Conservation (phyloP, 2,113 vertebrate genomes). For the Mesembrinibis cayennensis region DNA sequence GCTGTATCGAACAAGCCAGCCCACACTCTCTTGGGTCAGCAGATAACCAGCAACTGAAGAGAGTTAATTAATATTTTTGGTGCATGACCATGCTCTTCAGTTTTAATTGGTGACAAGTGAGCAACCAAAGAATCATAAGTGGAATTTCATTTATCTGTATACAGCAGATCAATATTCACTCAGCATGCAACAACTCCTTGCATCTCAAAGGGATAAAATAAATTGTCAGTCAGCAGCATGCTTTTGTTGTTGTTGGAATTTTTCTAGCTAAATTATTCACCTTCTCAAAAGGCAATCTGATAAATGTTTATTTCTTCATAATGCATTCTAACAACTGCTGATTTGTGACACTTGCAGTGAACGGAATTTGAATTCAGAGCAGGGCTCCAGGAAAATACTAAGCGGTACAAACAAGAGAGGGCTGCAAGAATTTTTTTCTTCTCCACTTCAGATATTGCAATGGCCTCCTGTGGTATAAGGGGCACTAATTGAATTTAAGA, state of each 20-base stretch:
- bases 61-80: constrained; percentile 37
- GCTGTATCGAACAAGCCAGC: background rate
- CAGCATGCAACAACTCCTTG: constrained; percentile 52
- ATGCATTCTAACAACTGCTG: constrained; percentile 64
- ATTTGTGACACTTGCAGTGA: constrained; percentile 54
- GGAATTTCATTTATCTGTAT: constrained; percentile 71
- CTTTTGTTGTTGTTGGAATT: constrained; percentile 57
- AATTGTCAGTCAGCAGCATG: constrained; percentile 69
- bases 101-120: constrained; percentile 72
- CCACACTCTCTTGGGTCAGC: background rate
- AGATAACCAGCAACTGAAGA: background rate
- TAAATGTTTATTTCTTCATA: constrained; percentile 78
- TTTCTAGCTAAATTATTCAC: constrained; percentile 70
- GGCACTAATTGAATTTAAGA: constrained; percentile 71
- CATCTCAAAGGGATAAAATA: constrained; percentile 67
- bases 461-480: constrained; percentile 28
- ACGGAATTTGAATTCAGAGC: constrained; percentile 60
- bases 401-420: background rate
- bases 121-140: constrained; percentile 63
- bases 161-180: constrained; percentile 75
- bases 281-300: constrained; percentile 74
- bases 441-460: background rate
- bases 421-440: background rate
- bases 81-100: constrained; percentile 22
- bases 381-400: background rate